These are phyloP conservation scores for Brachyalestes nurse DNA, from an alignment of 2,797 vertebrate species.

Conservation along the genomic window DNA sequence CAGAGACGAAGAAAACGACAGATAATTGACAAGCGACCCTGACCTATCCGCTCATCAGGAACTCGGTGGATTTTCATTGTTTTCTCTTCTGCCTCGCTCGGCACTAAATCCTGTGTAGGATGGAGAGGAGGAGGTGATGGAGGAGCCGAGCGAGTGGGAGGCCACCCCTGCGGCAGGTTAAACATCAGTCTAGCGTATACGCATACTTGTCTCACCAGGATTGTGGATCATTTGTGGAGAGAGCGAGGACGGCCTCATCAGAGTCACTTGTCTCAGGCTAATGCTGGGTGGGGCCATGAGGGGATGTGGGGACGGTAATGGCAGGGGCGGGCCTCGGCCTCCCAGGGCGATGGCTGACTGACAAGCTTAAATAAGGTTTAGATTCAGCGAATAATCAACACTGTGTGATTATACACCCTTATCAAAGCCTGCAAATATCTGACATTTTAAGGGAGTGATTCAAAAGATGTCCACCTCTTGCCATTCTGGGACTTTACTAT, in stretches of 20 bases:
- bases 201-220: constrained; percentile 64
- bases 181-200: constrained; percentile 64
- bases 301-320: constrained; percentile 53
- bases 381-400: constrained; percentile 51
- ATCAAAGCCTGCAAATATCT: constrained; percentile 40
- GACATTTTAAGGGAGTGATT: constrained; percentile 33
- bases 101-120: constrained; percentile 28
- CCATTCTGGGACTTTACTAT: not conserved
- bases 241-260: constrained; percentile 60
- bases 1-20: constrained; percentile 54
- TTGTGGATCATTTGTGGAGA: constrained; percentile 62
- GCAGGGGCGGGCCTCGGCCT: constrained; percentile 45
- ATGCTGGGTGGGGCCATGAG: constrained; percentile 40
- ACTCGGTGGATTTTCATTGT: constrained; percentile 68
- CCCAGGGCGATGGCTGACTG: constrained; percentile 57
- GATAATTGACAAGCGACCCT: constrained; percentile 64
- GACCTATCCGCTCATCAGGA: constrained; percentile 69
- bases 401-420: constrained; percentile 54
- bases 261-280: constrained; percentile 60
- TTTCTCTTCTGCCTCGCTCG: constrained; percentile 46
- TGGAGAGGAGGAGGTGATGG: constrained; percentile 29
- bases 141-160: constrained; percentile 44
- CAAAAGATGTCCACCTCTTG: not conserved
- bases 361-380: constrained; percentile 59
- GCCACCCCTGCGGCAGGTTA: constrained; percentile 68